Evolutionary conservation across 2,797 vertebrate species (phyloP), one percentile per base, ranked within the genome.

Genomic region (Euphonia xanthogaster): DNA sequence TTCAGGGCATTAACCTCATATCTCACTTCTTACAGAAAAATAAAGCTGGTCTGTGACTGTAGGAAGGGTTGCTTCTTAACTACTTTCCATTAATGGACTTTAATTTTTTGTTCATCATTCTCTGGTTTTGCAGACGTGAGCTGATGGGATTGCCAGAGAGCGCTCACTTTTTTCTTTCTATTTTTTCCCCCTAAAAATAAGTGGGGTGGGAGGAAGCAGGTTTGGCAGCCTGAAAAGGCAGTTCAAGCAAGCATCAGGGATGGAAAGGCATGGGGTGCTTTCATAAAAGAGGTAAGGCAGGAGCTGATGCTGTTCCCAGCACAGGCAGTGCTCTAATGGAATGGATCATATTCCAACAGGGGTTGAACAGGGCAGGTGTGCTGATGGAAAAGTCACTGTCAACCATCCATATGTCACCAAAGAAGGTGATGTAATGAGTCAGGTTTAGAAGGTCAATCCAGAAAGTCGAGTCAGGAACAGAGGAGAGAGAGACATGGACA

Each of bases 101-200:
- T 51, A 47, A 6, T 19, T 57, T 74, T 86, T 53, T 1, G 1
- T 40, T 75, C 12, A 7, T 48, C 2, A 5, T 58, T 67, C 31
- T 75, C 12, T 83, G 16, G 3, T 62, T 67, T 78, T 23, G 5
- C 30, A 76, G 65, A 50, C 0, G 0, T 31, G 33, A 71, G 28
- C 21, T 37, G 8, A 28, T 44, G 47, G 39, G 13, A 24, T 55
- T 81, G 25, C 20, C 42, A 48, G 33, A 55, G 16, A 25, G 20
- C 0, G 0, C 12, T 67, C 0, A 0, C 10, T 17, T 45, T 27
- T 70, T n/a, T 7, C 0, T 7, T 24, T 7, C 7, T 22, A 13
- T 14, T 20, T 14, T 15, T 30, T 16, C 2, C 2, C 2, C 11
- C 7, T 1, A 14, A 31, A 35, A 51, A 53, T 14, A 10, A 9